Conservation (phyloP, 1,140 invertebrate species). For the Drosophila gunungcola region DNA sequence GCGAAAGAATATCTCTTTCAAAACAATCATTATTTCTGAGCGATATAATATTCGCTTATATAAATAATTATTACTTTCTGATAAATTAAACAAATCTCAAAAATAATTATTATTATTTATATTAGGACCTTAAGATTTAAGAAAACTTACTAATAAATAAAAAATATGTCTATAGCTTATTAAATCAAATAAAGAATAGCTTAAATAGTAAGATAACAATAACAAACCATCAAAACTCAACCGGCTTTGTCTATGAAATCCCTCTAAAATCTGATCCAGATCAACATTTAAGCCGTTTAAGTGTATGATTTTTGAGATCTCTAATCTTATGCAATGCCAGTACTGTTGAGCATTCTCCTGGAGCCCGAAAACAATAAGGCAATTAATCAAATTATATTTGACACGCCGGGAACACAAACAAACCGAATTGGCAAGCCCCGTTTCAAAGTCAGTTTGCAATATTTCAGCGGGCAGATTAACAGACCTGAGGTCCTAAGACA, state of each 20-base stretch:
- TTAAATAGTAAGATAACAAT: not conserved
- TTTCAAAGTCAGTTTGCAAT: constrained; percentile 51
- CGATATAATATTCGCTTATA: too few species aligned
- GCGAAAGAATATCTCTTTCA: too few species aligned
- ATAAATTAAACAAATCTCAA: too few species aligned
- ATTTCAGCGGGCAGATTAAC: constrained; percentile 77
- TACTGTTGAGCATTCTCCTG: constrained; percentile 33
- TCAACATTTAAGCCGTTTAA: constrained; percentile 7
- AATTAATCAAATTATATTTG: constrained; percentile 82
- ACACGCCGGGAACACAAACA: constrained; percentile 55
- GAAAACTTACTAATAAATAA: too few species aligned
- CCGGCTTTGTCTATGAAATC: not conserved
- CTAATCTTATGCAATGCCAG: constrained; percentile 37
- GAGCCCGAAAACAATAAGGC: constrained; percentile 58
- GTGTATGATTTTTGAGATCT: constrained; percentile 39
- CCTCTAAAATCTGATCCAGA: not conserved
- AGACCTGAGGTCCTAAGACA: constrained; percentile 56
- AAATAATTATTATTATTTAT: too few species aligned
- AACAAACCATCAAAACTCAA: constrained; percentile 1
- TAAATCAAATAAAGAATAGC: too few species aligned
- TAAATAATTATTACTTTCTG: too few species aligned
- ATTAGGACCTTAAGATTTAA: too few species aligned
- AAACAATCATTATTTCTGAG: too few species aligned
- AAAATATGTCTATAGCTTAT: too few species aligned
- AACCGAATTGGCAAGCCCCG: constrained; percentile 55